Base-by-base conservation (phyloP, 2,888 invertebrate species). In the Caenorhabditis macrosperma region DNA sequence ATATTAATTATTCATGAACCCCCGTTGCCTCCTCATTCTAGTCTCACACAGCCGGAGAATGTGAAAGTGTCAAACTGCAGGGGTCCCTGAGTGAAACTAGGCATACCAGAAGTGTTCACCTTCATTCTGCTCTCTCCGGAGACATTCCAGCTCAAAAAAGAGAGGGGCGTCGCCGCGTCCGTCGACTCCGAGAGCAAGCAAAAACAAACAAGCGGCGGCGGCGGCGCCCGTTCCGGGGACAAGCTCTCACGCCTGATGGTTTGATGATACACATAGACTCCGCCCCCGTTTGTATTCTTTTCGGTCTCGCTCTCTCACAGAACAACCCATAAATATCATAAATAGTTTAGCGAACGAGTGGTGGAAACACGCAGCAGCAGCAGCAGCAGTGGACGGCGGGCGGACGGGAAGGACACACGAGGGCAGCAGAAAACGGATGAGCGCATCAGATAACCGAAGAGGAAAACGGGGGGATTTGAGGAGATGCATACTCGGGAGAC, bases 1-100 rank as follows among this genome's bases (percentile, higher is more conserved):
- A 72, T 72, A 74, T 74, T 74, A 74, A 74, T 74, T 74, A 74
- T 74, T 74, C 74, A 74, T 74, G 64, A 74, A 74, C 60, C 64
- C 35, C 60, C 26, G 38, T 46, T 64, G 46, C 74, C 63, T 63
- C 64, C 52, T 59, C 61, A 46, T 71, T 24, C 22, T 48, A 69
- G 59, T 60, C 69, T 52, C 52, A n/a, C n/a, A n/a, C n/a, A n/a
- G n/a, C n/a, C n/a, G n/a, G n/a, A 57, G 55, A 55, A 55, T 38
- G 57, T 30, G 15, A 54, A 71, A 60, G 71, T 71, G 71, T 61
- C 71, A 52, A 54, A 33, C n/a, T n/a, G n/a, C n/a, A n/a, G n/a
- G n/a, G n/a, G n/a, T n/a, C n/a, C n/a, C n/a, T n/a, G n/a, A n/a
- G 20, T 2, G 30, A 26, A 28, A 52, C 24, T 24, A 30, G 54